A percentile compares a stretch with the other conserved stretches of the same genome.
phyloP scores from a whole-genome alignment of 2,888 invertebrate genomes.

The Cyrtodaria siliqua region DNA sequence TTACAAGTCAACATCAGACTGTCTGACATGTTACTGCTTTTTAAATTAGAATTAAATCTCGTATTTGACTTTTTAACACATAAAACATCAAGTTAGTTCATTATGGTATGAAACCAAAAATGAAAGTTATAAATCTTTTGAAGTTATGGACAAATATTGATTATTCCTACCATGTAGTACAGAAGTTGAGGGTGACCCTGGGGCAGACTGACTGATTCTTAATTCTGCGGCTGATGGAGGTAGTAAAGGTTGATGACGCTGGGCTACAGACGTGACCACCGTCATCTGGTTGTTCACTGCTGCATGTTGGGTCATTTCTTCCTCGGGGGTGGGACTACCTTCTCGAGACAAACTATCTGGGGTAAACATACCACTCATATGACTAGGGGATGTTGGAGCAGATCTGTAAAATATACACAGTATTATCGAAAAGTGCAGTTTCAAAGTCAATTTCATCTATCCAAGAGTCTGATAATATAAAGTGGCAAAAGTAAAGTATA shows the following conservation, averaged over 20 bases:
- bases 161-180: slow-evolving; percentile 45
- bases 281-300: slow-evolving; percentile 46
- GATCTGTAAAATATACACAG: slow-evolving; percentile 88
- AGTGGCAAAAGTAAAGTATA: no score
- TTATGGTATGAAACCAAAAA: no score
- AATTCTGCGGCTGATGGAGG: slow-evolving; percentile 75
- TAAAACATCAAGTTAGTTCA: no score
- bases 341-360: slow-evolving; percentile 95
- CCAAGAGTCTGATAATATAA: no score
- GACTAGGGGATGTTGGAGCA: slow-evolving; percentile 97
- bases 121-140: no score
- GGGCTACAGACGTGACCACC: slow-evolving; percentile 44
- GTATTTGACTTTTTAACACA: no score
- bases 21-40: no score
- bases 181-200: slow-evolving; percentile 87
- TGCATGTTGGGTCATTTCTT: slow-evolving; percentile 53
- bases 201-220: slow-evolving; percentile 89
- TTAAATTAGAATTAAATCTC: no score
- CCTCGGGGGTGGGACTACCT: slow-evolving; percentile 93
- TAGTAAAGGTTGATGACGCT: slow-evolving; percentile 51
- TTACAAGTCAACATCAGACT: no score
- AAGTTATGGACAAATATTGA: no score
- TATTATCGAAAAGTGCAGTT: no score
- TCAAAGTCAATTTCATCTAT: no score
- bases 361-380: slow-evolving; percentile 94